Evolutionary conservation across 2,797 vertebrate species (phyloP), one percentile per base, ranked within the genome.

Genomic region (Lutjanus campechanus): DNA sequence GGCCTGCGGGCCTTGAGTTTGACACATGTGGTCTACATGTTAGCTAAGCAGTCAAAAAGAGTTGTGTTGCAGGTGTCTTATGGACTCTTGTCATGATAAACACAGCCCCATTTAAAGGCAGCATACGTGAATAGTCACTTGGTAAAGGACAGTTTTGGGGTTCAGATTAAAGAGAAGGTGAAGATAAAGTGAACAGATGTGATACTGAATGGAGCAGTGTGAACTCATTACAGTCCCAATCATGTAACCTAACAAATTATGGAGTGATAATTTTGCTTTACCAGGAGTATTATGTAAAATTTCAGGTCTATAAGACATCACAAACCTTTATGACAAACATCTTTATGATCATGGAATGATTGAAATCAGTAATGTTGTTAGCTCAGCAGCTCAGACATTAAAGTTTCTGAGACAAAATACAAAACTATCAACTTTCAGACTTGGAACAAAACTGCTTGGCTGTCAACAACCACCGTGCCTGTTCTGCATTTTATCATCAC

Each of bases 401-500:
- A 71, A 25, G 22, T 71, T 62, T 63, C 73, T 70, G 8, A 61
- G 19, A 51, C 43, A 62, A 83, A 87, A 77, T 43, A 65, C 20
- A 62, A 65, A 79, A 68, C 53, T 56, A 63, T 77, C 73, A 72
- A 58, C 55, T 61, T 61, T 55, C 60, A 77, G 43, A 69, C n/a
- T 72, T 76, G 53, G 62, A 85, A 80, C 53, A 74, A 80, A 81
- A 76, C 59, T 72, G 69, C 77, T 68, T 76, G 79, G 77, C 58
- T 62, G 46, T 82, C 59, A 66, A 41, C 62, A 78, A 50, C 59
- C 25, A 20, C 11, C 5, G 11, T 54, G 68, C 49, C 72, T 79
- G 53, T 76, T 83, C 43, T 69, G 59, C 22, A 8, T 89, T 88
- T 90, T 82, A 84, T 85, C 77, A 64, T 75, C 62, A 58, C 61